Conservation (phyloP, 2,888 invertebrate species). For the Drosophila kanekoi region DNA sequence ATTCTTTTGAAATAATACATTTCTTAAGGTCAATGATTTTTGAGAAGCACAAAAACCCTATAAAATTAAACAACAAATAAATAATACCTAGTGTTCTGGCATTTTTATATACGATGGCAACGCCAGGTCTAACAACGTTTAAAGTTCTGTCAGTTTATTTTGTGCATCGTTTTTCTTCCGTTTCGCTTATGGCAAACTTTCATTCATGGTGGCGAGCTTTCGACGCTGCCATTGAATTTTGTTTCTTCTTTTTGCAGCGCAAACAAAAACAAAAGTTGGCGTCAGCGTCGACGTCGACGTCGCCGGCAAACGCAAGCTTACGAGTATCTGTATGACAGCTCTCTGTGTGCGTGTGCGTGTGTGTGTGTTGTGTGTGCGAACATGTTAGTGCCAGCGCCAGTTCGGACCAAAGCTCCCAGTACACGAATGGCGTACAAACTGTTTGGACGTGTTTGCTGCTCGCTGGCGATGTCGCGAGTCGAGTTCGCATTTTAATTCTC, state of each 20-base stretch:
- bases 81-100: background rate
- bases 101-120: background rate
- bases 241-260: constrained; percentile 63
- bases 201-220: constrained; percentile 71
- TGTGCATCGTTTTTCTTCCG: constrained; percentile 59
- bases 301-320: constrained; percentile 71
- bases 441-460: constrained; percentile 75
- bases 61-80: no score
- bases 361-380: constrained; percentile 33
- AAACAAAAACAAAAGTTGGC: constrained; percentile 73
- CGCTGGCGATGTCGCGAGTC: constrained; percentile 60
- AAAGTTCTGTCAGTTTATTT: constrained; percentile 56
- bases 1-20: no score
- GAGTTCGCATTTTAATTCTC: constrained; percentile 54
- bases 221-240: constrained; percentile 74
- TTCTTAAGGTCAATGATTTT: no score
- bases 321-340: constrained; percentile 44
- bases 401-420: constrained; percentile 67
- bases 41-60: no score
- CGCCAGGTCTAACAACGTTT: constrained; percentile 20
- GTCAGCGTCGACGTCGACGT: constrained; percentile 46
- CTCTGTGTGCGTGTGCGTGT: constrained; percentile 18
- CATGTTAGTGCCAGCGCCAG: constrained; percentile 49
- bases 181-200: constrained; percentile 60
- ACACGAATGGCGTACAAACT: constrained; percentile 75